Percentiles rank a stretch among this genome's conserved stretches.
phyloP scores from a whole-genome alignment of 2,113 vertebrate genomes.

The Toxotes jaculatrix region DNA sequence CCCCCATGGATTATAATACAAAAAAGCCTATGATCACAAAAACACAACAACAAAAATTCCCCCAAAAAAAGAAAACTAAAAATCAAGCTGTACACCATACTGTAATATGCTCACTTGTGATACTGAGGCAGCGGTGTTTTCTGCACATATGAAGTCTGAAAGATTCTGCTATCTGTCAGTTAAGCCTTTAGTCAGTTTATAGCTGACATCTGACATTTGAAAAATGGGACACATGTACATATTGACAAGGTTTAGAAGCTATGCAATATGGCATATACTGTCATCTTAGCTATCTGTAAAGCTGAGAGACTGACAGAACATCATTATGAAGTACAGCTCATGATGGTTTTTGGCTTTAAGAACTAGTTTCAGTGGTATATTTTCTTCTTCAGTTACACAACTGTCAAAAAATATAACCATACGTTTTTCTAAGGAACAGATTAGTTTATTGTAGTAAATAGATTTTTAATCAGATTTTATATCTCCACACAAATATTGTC shows the following conservation, averaged over 20 bases:
- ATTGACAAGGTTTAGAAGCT: neutral
- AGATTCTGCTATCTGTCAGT: constrained; percentile 5
- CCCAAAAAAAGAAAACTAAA: too few species aligned
- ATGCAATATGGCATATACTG: neutral
- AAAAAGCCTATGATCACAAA: neutral
- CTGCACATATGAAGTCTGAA: neutral
- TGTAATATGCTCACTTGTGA: neutral
- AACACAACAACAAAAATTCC: neutral
- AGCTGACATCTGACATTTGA: constrained; percentile 21
- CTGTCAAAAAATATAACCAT: neutral
- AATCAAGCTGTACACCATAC: neutral
- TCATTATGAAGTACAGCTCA: too few species aligned
- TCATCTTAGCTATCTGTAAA: constrained; percentile 10
- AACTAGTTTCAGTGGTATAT: too few species aligned
- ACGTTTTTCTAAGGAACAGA: neutral
- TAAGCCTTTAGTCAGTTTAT: constrained; percentile 8
- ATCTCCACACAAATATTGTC: neutral
- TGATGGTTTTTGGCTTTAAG: too few species aligned
- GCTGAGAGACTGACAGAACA: neutral
- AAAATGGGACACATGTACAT: constrained; percentile 17
- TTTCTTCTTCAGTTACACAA: too few species aligned
- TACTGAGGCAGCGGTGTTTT: neutral
- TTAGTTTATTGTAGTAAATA: neutral
- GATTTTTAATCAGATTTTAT: neutral
- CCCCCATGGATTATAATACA: constrained; percentile 3